phyloP scores from a whole-genome alignment of 1,140 invertebrate genomes.

The Semibalanus balanoides region DNA sequence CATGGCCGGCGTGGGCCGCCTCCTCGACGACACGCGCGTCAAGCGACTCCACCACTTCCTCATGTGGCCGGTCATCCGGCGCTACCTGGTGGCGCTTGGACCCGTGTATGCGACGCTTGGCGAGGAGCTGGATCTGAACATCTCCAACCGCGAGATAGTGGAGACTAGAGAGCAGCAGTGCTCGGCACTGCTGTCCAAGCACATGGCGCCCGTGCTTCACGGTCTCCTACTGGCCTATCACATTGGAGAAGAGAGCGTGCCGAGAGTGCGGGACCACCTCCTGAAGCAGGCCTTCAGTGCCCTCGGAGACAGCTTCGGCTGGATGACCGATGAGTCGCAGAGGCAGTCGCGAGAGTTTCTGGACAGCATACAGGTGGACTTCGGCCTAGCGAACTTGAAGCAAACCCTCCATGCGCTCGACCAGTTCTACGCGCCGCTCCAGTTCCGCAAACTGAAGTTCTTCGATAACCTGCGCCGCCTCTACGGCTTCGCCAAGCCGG shows the following conservation, averaged over 20 bases:
- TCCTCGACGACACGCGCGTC: not conserved
- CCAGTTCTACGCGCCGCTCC: not conserved
- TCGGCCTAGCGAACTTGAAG: not conserved
- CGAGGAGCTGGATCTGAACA: not conserved
- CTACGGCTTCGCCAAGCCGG: not conserved
- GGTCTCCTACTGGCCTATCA: not conserved
- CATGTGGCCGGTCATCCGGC: not conserved
- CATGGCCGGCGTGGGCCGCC: not conserved
- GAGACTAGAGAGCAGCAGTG: not conserved
- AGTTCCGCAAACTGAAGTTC: not conserved
- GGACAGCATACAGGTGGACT: not conserved
- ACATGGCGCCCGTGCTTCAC: not conserved
- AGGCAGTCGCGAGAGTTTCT: not conserved
- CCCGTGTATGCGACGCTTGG: no score
- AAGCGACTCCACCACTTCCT: not conserved
- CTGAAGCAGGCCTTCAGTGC: not conserved
- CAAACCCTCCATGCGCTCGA: not conserved
- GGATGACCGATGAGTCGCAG: not conserved
- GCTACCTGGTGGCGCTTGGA: not conserved
- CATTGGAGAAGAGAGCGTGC: not conserved
- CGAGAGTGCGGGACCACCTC: not conserved
- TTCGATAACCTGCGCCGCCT: not conserved
- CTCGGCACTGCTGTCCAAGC: not conserved
- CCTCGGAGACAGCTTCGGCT: not conserved
- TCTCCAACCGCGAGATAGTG: not conserved